Conservation (phyloP, 1,140 invertebrate species). For the Dendrolimus kikuchii region DNA sequence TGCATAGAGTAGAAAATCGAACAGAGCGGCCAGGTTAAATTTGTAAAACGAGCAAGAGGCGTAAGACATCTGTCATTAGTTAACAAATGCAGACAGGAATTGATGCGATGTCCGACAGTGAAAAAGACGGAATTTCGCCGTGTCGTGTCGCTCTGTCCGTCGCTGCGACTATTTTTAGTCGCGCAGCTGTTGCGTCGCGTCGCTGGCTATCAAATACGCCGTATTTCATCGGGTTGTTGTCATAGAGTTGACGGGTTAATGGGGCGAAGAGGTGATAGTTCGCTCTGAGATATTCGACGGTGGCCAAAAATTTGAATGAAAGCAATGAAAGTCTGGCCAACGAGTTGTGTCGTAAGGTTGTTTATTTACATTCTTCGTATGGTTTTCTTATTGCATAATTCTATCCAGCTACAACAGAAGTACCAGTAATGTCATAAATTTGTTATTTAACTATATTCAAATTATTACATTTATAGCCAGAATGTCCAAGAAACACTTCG, state of each 20-base stretch:
- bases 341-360: too few relatives aligned
- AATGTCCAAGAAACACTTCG: too few relatives aligned
- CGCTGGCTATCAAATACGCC: conserved; percentile 37
- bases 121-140: conserved; percentile 63
- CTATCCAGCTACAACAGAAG: too few relatives aligned
- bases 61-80: conserved; percentile 66
- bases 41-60: conserved; percentile 23
- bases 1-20: not conserved
- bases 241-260: conserved; percentile 18
- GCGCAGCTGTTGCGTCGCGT: conserved; percentile 53
- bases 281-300: too few relatives aligned
- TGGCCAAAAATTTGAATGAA: conserved; percentile 10
- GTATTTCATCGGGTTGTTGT: conserved; percentile 28
- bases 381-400: too few relatives aligned
- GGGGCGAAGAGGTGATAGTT: too few relatives aligned
- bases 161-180: conserved; percentile 45
- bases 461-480: too few relatives aligned
- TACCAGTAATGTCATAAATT: too few relatives aligned
- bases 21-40: not conserved
- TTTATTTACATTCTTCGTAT: too few relatives aligned
- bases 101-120: conserved; percentile 64
- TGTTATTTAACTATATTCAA: too few relatives aligned
- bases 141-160: conserved; percentile 21
- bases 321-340: too few relatives aligned
- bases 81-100: conserved; percentile 66